A percentile compares a stretch with the other conserved stretches of the same genome.
These are phyloP conservation scores for Holothuria leucospilota DNA, from an alignment of 53 echinoderm and acorn worm species.

Conservation along the genomic window DNA sequence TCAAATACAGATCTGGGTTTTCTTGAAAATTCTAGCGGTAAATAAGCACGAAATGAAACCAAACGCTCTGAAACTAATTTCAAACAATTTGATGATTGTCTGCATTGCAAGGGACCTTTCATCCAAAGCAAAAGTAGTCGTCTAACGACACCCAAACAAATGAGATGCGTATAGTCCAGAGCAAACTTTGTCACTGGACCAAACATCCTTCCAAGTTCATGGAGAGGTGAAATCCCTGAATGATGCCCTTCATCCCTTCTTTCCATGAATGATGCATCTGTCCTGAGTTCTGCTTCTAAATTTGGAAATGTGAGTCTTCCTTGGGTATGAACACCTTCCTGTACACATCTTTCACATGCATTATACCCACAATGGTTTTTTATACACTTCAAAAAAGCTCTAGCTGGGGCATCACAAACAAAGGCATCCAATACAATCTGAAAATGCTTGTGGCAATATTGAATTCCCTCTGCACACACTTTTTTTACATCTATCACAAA, in stretches of 20 bases:
- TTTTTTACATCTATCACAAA: slow-evolving; percentile 68
- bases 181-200: slow-evolving; percentile 65
- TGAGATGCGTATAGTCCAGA: slow-evolving; percentile 67
- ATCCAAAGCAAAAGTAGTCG: slow-evolving; percentile 67
- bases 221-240: slow-evolving; percentile 48
- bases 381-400: slow-evolving; percentile 61
- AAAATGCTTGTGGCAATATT: not conserved
- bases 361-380: slow-evolving; percentile 61
- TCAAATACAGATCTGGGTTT: slow-evolving; percentile 63
- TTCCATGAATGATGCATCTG: slow-evolving; percentile 49
- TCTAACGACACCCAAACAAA: slow-evolving; percentile 58
- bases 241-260: slow-evolving; percentile 54
- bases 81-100: slow-evolving; percentile 45
- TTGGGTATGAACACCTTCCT: slow-evolving; percentile 46
- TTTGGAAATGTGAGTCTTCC: slow-evolving; percentile 65
- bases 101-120: slow-evolving; percentile 34
- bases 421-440: not conserved
- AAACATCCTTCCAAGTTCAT: slow-evolving; percentile 23
- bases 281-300: slow-evolving; percentile 48
- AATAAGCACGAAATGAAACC: slow-evolving; percentile 14
- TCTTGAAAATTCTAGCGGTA: slow-evolving; percentile 63
- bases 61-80: slow-evolving; percentile 44
- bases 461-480: slow-evolving; percentile 40
- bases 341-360: slow-evolving; percentile 66
- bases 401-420: slow-evolving; percentile 72